Evolutionary conservation across 1,140 invertebrate species (phyloP), one percentile per base, ranked within the genome.

Genomic region (Drosophila pachea): DNA sequence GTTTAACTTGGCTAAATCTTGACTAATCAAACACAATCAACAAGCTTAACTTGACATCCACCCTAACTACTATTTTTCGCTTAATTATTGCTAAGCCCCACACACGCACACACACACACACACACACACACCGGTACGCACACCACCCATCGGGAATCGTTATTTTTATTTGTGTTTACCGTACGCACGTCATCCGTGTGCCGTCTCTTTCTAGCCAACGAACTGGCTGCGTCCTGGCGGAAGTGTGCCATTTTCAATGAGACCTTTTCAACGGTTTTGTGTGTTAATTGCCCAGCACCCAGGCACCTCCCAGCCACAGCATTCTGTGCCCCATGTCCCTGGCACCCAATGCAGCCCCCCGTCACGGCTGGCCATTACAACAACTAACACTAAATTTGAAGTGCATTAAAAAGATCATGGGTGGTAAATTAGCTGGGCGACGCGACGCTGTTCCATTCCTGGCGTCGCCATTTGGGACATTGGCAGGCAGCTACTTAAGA

Each of bases 391-490:
- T 70, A 81, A 72, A 73, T 74, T 86, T 84, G 76, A 74, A 86
- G 81, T 84, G 82, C 81, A 84, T 84, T 84, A 84, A 86, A 84
- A 84, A 74, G 81, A 86, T 84, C 81, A 81, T 74, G 81, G 81
- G 81, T 86, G 81, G 81, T 84, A 84, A 84, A 84, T 84, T 84
- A 84, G 86, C 76, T 81, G 69, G 77, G 65, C 65, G 78, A 49
- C 67, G 72, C 49, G 58, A 65, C 67, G 76, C 42, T 42, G 43
- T 66, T 16, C 52, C 43, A 36, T 66, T 16, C 52, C 43, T 43
- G 62, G 64, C 60, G 73, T 55, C 74, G 40, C 45, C 29, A 49
- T 65, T 43, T 63, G 42, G 31, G 45, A 14, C 54, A 66, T 48
- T 48, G 14, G n/a, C 12, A 4, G 32, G 33, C 63, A 49, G 54